phyloP scores from a whole-genome alignment of 2,797 vertebrate species.

The Scolopax rusticola region DNA sequence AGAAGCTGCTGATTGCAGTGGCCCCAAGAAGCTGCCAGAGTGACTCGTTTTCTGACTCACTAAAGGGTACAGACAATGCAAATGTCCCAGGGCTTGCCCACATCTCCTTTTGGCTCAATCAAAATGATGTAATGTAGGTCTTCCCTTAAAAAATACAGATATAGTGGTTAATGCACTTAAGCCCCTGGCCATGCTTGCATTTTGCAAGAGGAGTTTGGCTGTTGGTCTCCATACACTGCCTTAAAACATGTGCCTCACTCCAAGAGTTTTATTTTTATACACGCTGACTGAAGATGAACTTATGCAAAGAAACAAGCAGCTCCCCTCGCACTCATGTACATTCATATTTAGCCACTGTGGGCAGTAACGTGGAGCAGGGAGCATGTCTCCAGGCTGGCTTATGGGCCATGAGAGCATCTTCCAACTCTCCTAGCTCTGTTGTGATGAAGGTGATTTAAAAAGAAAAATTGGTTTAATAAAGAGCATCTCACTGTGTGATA shows the following conservation, averaged over 20 bases:
- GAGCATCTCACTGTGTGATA: not conserved
- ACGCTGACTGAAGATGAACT: not conserved
- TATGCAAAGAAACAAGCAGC: not conserved
- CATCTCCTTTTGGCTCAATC: not conserved
- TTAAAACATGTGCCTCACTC: not conserved
- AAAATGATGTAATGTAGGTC: not conserved
- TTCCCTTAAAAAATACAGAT: not conserved
- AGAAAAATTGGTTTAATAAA: conserved; percentile 64
- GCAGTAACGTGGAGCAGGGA: not conserved
- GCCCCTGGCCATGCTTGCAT: not conserved
- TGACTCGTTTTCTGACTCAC: not conserved
- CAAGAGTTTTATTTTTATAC: not conserved
- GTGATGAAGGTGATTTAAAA: conserved; percentile 10
- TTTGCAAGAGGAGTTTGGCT: not conserved
- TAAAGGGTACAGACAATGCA: not conserved
- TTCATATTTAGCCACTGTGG: not conserved
- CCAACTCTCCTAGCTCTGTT: not conserved
- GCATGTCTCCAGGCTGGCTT: not conserved
- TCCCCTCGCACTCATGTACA: not conserved
- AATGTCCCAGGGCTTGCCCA: not conserved
- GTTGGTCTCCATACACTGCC: not conserved
- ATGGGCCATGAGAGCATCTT: not conserved
- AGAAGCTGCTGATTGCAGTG: not conserved
- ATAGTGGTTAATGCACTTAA: not conserved
- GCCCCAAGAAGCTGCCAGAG: not conserved